A percentile compares a stretch with the other conserved stretches of the same genome.
phyloP scores from a whole-genome alignment of 35 echinoderm and acorn worm species.

The Strongylocentrotus purpuratus region DNA sequence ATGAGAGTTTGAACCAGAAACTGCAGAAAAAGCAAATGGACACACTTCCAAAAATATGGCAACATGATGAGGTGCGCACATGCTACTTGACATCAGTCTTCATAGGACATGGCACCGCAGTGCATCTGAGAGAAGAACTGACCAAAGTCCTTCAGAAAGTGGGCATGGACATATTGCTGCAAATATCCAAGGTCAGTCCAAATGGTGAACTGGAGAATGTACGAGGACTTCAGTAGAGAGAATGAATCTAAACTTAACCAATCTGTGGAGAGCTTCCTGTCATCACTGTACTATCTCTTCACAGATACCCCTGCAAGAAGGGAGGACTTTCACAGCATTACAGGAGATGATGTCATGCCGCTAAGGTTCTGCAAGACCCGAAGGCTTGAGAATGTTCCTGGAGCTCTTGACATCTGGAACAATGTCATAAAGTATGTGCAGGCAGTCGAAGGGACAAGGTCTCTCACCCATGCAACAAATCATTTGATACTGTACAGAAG shows the following conservation, averaged over 20 bases:
- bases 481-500: conserved; percentile 60
- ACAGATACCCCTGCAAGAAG: conserved; percentile 70
- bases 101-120: neutral
- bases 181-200: conserved; percentile 62
- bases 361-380: conserved; percentile 59
- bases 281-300: conserved; percentile 60
- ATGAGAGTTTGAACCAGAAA: conserved; percentile 58
- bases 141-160: conserved; percentile 17
- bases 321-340: conserved; percentile 54
- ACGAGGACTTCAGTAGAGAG: conserved; percentile 21
- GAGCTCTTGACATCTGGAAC: conserved; percentile 52
- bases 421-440: conserved; percentile 42
- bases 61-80: conserved; percentile 52
- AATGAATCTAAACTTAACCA: conserved; percentile 42
- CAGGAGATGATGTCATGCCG: conserved; percentile 59
- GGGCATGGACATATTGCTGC: conserved; percentile 54
- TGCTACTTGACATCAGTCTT: conserved; percentile 50
- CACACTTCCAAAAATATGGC: conserved; percentile 26
- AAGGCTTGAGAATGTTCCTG: conserved; percentile 42
- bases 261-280: conserved; percentile 56
- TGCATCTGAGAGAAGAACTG: too few species aligned
- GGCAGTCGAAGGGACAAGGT: conserved; percentile 52
- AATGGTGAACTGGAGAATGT: conserved; percentile 63
- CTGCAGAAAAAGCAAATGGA: conserved; percentile 29
- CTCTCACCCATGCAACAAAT: conserved; percentile 56